Evolutionary conservation across 2,797 vertebrate species (phyloP).

Genomic region (Trichosurus vulpecula): DNA sequence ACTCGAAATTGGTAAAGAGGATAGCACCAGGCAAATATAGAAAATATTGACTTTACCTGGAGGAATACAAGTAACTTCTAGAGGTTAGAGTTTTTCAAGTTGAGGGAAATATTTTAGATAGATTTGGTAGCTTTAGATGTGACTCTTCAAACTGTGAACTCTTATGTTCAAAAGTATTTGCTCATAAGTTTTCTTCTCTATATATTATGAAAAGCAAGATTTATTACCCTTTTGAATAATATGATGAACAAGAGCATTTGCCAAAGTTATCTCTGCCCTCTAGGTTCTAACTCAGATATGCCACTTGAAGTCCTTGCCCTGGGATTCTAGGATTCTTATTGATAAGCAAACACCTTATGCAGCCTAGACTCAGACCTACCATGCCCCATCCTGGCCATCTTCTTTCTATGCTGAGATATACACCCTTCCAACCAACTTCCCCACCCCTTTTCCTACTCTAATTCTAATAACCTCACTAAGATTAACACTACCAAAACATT

Average conservation of each 20-base stretch:
- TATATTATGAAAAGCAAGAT: background rate
- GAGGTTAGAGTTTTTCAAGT: background rate
- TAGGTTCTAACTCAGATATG: background rate
- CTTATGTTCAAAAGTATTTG: background rate
- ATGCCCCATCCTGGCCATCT: background rate
- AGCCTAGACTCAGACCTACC: background rate
- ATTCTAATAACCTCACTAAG: background rate
- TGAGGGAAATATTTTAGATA: background rate
- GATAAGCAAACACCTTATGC: background rate
- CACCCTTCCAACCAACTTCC: background rate
- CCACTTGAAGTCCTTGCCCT: background rate
- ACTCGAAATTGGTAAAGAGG: background rate
- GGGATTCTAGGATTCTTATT: background rate
- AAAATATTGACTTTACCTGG: background rate
- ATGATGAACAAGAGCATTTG: background rate
- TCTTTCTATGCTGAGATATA: background rate
- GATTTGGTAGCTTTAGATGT: background rate
- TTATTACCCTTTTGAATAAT: background rate
- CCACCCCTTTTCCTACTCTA: background rate
- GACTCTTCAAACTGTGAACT: background rate
- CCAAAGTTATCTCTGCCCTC: background rate
- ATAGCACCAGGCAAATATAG: background rate
- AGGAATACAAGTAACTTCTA: background rate
- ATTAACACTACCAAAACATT: background rate
- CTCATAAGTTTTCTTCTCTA: background rate